A percentile compares a stretch with the other conserved stretches of the same genome.
These are phyloP conservation scores for Sturmia bella DNA, from an alignment of 2,888 invertebrate species.

Conservation along the genomic window DNA sequence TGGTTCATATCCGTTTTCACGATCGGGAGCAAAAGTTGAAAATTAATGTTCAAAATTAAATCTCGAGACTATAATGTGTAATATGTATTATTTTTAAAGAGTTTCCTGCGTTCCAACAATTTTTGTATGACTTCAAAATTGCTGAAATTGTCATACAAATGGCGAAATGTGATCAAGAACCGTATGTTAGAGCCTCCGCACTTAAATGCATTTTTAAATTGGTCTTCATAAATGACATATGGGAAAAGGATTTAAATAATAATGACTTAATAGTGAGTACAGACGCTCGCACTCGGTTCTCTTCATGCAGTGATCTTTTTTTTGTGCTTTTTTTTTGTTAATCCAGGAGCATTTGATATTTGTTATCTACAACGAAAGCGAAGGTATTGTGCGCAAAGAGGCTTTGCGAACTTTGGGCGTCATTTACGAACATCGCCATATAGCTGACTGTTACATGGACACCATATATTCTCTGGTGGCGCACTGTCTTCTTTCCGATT, in stretches of 20 bases:
- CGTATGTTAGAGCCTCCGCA: slow-evolving; percentile 90
- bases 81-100: slow-evolving; percentile 82
- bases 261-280: slow-evolving; percentile 85
- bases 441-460: slow-evolving; percentile 83
- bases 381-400: slow-evolving; percentile 90
- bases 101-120: slow-evolving; percentile 89
- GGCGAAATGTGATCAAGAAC: slow-evolving; percentile 86
- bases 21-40: too few relatives aligned
- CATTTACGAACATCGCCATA: slow-evolving; percentile 86
- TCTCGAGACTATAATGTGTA: neutral
- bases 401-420: slow-evolving; percentile 86
- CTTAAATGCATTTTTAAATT: slow-evolving; percentile 87
- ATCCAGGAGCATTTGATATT: slow-evolving; percentile 83
- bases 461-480: slow-evolving; percentile 86
- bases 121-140: slow-evolving; percentile 86
- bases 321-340: too few relatives aligned
- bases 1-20: too few relatives aligned
- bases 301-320: slow-evolving; percentile 37
- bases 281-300: neutral
- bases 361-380: slow-evolving; percentile 86
- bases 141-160: slow-evolving; percentile 86
- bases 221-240: slow-evolving; percentile 85
- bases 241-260: slow-evolving; percentile 85
- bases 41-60: neutral
- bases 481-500: slow-evolving; percentile 86